A percentile compares a stretch with the other conserved stretches of the same genome.
These are phyloP conservation scores for Eupsilia transversa DNA, from an alignment of 2,888 invertebrate species.

Conservation along the genomic window DNA sequence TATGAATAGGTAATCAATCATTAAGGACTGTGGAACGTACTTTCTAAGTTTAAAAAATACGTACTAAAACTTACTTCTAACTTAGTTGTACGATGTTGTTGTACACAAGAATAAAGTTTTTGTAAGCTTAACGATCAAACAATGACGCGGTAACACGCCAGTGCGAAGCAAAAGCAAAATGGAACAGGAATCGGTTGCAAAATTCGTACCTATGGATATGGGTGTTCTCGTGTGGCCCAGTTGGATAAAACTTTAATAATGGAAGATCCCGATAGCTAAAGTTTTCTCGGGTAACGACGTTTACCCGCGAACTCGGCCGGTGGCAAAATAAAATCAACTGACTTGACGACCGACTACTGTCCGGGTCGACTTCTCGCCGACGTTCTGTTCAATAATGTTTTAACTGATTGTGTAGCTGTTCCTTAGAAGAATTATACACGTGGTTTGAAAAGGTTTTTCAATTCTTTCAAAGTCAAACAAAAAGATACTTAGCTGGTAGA, in stretches of 20 bases:
- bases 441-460: constrained; percentile 23
- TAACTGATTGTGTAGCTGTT: constrained; percentile 42
- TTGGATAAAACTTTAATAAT: constrained; percentile 85
- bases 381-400: constrained; percentile 57
- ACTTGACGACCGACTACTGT: constrained; percentile 69
- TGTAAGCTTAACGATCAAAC: constrained; percentile 61
- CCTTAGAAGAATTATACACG: constrained; percentile 10
- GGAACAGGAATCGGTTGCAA: constrained; percentile 65
- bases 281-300: constrained; percentile 77
- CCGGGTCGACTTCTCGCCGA: constrained; percentile 46
- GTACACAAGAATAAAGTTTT: constrained; percentile 48
- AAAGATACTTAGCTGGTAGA: constrained; percentile 4
- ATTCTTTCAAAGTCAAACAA: constrained; percentile 19
- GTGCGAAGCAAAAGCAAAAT: constrained; percentile 59
- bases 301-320: constrained; percentile 76
- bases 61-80: constrained; percentile 18
- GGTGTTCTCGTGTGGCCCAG: constrained; percentile 74
- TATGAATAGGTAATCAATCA: constrained; percentile 40
- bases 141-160: constrained; percentile 53
- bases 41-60: constrained; percentile 4
- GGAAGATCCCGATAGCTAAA: constrained; percentile 82
- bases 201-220: constrained; percentile 75
- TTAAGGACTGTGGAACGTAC: neutral
- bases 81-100: constrained; percentile 14
- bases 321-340: constrained; percentile 78